Evolutionary conservation across 2,888 invertebrate genomes (phyloP), one percentile per base, ranked within the genome.

Genomic region (Melikaiella ostensackeni): DNA sequence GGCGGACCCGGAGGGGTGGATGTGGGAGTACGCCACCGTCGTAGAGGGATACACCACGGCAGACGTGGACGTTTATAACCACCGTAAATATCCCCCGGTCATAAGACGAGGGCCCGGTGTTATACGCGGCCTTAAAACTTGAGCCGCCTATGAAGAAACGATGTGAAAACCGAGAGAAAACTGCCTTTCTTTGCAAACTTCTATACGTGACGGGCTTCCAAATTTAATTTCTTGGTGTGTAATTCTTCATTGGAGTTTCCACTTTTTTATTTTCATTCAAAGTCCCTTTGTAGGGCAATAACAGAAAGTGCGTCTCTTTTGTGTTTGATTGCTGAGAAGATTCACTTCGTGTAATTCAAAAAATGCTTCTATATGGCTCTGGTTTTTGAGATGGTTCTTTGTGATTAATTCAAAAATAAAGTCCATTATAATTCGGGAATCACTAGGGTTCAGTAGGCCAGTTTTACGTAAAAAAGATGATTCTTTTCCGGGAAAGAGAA

Each of bases 31-130:
- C 77, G 77, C 75, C 64, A 73, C 42, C 61, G 75, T 74, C 46
- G 63, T 38, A 21, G 66, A 75, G 61, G 77, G 63, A 78, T 76
- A 76, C 78, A 70, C 75, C 57, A 62, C 79, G 63, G 81, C 76
- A 76, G 80, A 84, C 81, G 82, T 79, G 83, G 88, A 89, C 89
- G 83, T 89, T 90, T 89, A 89, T 86, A 88, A 86, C 88, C 87
- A 82, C 84, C 86, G 86, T 90, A 90, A 90, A 90, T 89, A 88
- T 84, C 81, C 79, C 78, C 79, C 83, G 86, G 84, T 86, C 85
- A 83, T 84, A 84, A 85, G 83, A 79, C 76, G 77, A 59, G 76
- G 75, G 76, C 74, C 8, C 74, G 35, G 55, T 55, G 76, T 80
- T 78, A 78, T 74, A 46, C 61, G 27, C 64, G 78, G 74, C 62